Evolutionary conservation across 1,140 invertebrate species (phyloP), one percentile per base, ranked within the genome.

Genomic region (Drosophila punjabiensis): DNA sequence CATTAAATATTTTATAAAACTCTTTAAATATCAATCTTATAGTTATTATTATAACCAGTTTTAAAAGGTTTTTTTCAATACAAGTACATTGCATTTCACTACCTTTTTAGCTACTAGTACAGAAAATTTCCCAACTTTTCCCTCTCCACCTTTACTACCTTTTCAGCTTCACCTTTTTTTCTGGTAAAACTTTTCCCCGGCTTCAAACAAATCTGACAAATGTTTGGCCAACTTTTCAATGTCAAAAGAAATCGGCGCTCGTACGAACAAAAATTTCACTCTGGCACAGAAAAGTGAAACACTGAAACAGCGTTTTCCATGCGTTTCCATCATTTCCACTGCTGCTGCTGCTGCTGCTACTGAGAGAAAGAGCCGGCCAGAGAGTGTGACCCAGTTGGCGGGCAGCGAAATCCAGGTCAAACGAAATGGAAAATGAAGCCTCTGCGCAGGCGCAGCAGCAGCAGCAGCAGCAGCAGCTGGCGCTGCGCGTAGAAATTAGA

Each of bases 401-500:
- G 66, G 59, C 68, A 62, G 83, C 79, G 89, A 92, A 92, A 92
- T 92, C 61, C 79, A 92, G 89, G 89, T 89, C 89, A 92, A 91
- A 92, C 80, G 89, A 92, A 92, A 91, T 92, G 82, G 89, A 92
- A 92, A 92, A 89, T 89, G 82, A 89, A 80, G 74, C 76, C 66
- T 59, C 71, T 61, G 69, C 53, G 64, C 76, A 41, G 64, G 59
- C 43, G 74, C 73, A 71, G 60, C 39, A 28, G 35, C 59, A 37
- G 13, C 43, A 24, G 13, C 43, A 24, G 24, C 24, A 24, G 24
- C 24, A 14, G 63, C 39, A 53, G 43, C 39, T 32, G 61, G 76
- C 65, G 52, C 83, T 75, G 80, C 84, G 83, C 82, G 83, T 86
- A 90, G 85, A 89, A 90, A 89, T 84, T 89, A 82, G 86, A 84